Percentiles rank a stretch among this genome's conserved stretches.
These are phyloP conservation scores for Toxotes chatareus DNA, from an alignment of 2,113 vertebrate species.

Conservation along the genomic window DNA sequence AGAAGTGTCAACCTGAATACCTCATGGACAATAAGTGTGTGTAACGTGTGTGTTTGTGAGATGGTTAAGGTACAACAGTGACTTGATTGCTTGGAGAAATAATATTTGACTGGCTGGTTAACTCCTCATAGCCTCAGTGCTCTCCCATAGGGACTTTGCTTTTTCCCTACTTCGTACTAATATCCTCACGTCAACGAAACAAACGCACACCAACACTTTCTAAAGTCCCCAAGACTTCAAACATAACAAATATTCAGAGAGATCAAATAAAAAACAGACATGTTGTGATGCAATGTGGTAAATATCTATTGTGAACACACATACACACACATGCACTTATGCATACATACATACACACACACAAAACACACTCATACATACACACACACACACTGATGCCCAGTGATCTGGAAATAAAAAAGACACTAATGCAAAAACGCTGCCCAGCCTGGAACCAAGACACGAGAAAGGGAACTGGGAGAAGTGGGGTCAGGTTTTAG, in stretches of 20 bases:
- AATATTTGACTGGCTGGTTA: conserved; percentile 56
- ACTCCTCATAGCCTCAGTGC: conserved; percentile 62
- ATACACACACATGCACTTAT: conserved; percentile 34
- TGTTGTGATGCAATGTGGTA: conserved; percentile 52
- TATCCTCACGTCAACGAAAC: conserved; percentile 52
- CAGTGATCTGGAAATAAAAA: conserved; percentile 70
- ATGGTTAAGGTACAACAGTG: conserved; percentile 69
- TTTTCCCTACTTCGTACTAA: conserved; percentile 37
- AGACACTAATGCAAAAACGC: conserved; percentile 62
- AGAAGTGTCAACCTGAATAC: conserved; percentile 29
- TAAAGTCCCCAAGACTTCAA: conserved; percentile 47
- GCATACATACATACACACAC: conserved; percentile 20
- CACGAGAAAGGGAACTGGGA: conserved; percentile 38
- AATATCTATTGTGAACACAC: conserved; percentile 52
- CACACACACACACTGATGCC: conserved; percentile 52
- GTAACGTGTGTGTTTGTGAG: conserved; percentile 29
- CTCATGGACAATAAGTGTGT: conserved; percentile 12
- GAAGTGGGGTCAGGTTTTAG: conserved; percentile 54
- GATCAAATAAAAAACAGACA: conserved; percentile 31
- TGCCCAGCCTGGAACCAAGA: conserved; percentile 60
- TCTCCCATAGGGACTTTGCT: conserved; percentile 41
- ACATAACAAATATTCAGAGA: conserved; percentile 51
- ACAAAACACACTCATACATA: conserved; percentile 18
- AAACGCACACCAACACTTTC: conserved; percentile 49
- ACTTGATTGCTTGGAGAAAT: conserved; percentile 67